Conservation (phyloP, 2,113 vertebrate species). For the Diadophis punctatus region DNA sequence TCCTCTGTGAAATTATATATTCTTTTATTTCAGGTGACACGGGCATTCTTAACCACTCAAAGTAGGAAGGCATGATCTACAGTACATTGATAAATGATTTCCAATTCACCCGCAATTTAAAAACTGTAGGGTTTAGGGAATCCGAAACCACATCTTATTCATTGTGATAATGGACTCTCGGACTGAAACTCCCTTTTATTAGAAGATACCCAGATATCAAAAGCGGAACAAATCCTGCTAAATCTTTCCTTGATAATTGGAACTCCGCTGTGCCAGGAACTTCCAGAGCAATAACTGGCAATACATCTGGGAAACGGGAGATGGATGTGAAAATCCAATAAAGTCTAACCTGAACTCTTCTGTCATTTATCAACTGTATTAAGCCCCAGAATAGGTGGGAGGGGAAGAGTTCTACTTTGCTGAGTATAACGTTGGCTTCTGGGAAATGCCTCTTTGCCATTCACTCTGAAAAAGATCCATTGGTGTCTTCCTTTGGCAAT, state of each 20-base stretch:
- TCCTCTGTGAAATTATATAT: background rate
- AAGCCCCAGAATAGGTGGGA: background rate
- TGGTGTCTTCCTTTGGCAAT: background rate
- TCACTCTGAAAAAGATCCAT: background rate
- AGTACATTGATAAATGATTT: background rate
- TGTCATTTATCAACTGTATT: constrained; percentile 8
- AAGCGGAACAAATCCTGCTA: background rate
- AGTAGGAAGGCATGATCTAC: background rate
- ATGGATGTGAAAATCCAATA: background rate
- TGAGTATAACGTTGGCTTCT: background rate
- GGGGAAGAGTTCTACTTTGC: background rate
- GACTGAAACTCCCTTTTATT: background rate
- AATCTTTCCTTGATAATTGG: background rate
- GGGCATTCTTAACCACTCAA: background rate
- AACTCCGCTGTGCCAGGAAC: background rate
- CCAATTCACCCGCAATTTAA: background rate
- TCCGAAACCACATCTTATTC: background rate
- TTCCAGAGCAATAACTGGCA: background rate
- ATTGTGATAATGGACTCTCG: background rate
- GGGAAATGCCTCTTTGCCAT: background rate
- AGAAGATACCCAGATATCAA: background rate
- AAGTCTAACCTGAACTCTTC: background rate
- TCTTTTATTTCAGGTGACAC: background rate
- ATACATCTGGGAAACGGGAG: background rate
- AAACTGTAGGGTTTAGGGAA: background rate